Conservation (phyloP, 2,888 invertebrate genomes). For the Tetragonisca angustula region DNA sequence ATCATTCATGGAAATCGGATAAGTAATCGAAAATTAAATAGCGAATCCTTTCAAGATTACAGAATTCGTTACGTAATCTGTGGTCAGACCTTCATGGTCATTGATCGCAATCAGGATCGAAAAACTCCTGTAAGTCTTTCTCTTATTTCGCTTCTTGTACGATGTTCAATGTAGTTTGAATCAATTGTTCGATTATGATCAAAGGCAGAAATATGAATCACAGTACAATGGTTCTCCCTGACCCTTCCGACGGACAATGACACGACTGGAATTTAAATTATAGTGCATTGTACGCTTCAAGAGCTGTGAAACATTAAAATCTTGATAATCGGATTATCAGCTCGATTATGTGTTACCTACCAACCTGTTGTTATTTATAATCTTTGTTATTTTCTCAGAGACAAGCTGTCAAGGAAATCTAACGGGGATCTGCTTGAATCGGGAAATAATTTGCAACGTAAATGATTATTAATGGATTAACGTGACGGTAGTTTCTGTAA, state of each 20-base stretch:
- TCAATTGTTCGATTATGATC: not conserved
- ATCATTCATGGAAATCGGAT: not conserved
- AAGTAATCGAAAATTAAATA: not conserved
- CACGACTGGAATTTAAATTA: not conserved
- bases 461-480: constrained; percentile 49
- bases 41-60: constrained; percentile 23
- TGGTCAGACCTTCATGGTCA: constrained; percentile 68
- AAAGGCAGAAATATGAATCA: not conserved
- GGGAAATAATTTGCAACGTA: constrained; percentile 47
- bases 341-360: not conserved
- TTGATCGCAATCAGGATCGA: constrained; percentile 41
- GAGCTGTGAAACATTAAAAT: not conserved
- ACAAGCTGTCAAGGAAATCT: constrained; percentile 33
- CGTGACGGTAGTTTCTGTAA: constrained; percentile 18
- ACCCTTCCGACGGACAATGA: not conserved
- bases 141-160: not conserved
- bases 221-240: not conserved
- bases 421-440: constrained; percentile 48
- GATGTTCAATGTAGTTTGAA: not conserved
- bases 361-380: not conserved
- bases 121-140: not conserved
- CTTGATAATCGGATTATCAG: not conserved
- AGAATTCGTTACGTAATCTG: constrained; percentile 34
- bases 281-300: no score
- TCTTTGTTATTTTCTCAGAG: not conserved